Percentiles rank a stretch among this genome's conserved stretches.
Conservation (phyloP, 2,797 vertebrate species). For the Falco biarmicus region DNA sequence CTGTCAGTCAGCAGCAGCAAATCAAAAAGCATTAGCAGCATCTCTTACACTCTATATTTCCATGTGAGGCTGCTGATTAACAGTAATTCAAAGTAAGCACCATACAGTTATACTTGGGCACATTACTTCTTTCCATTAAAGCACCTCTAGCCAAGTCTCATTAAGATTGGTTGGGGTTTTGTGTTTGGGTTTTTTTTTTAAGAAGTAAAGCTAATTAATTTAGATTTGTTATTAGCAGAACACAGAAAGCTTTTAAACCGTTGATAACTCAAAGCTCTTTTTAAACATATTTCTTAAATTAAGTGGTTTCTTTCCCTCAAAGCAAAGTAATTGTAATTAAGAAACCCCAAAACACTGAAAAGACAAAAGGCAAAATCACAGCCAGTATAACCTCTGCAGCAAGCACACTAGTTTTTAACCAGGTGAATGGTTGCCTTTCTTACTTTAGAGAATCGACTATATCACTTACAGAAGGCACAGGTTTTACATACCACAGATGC, state of each 20-base stretch:
- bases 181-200: not conserved
- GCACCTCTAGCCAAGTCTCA: conserved; percentile 1
- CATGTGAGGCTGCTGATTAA: conserved; percentile 2
- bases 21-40: conserved; percentile 30
- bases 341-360: not conserved
- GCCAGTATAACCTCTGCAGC: not conserved
- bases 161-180: not conserved
- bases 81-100: conserved; percentile 19
- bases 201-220: conserved; percentile 14
- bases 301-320: not conserved
- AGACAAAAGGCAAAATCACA: not conserved
- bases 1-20: conserved; percentile 49
- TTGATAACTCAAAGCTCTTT: not conserved
- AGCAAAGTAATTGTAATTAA: not conserved
- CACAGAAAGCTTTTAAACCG: conserved; percentile 17
- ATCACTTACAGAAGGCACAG: not conserved
- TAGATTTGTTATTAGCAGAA: conserved; percentile 27
- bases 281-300: not conserved
- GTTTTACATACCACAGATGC: not conserved
- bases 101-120: not conserved
- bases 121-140: not conserved
- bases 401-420: not conserved
- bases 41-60: not conserved
- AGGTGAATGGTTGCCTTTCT: not conserved
- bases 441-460: not conserved